These are phyloP conservation scores for Orchesella flavescens DNA, from an alignment of 2,888 invertebrate species.

Conservation along the genomic window DNA sequence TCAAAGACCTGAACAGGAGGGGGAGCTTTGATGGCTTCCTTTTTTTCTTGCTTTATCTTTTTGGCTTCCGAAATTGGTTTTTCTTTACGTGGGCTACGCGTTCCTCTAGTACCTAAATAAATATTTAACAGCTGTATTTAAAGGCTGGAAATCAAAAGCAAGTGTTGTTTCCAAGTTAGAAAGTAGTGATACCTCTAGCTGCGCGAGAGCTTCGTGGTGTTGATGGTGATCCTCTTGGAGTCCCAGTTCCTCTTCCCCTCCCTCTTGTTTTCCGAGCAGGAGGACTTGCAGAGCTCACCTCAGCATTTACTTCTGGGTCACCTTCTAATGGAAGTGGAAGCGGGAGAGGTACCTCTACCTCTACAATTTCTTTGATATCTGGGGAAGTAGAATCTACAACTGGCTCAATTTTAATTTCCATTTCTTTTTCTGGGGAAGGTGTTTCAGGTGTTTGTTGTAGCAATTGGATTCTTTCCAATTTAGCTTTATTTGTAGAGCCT, in stretches of 20 bases:
- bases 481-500: constrained; percentile 67
- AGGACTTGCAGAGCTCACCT: constrained; percentile 28
- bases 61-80: constrained; percentile 35
- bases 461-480: constrained; percentile 37
- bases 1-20: constrained; percentile 76
- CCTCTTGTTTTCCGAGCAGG: constrained; percentile 32
- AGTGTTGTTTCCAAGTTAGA: background rate
- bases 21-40: constrained; percentile 35
- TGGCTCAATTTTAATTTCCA: background rate
- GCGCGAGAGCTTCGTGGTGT: constrained; percentile 28
- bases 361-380: background rate
- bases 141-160: background rate
- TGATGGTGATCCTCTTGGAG: constrained; percentile 31
- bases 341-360: too few relatives aligned
- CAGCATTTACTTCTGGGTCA: constrained; percentile 45
- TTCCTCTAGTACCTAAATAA: constrained; percentile 31
- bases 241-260: constrained; percentile 58
- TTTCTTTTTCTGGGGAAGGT: background rate
- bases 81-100: constrained; percentile 11
- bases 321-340: constrained; percentile 40
- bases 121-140: background rate
- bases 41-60: constrained; percentile 50
- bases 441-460: constrained; percentile 12
- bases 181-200: constrained; percentile 25
- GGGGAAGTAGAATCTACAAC: constrained; percentile 19